phyloP scores from a whole-genome alignment of 2,888 invertebrate species.

The Drosophila subquinaria region DNA sequence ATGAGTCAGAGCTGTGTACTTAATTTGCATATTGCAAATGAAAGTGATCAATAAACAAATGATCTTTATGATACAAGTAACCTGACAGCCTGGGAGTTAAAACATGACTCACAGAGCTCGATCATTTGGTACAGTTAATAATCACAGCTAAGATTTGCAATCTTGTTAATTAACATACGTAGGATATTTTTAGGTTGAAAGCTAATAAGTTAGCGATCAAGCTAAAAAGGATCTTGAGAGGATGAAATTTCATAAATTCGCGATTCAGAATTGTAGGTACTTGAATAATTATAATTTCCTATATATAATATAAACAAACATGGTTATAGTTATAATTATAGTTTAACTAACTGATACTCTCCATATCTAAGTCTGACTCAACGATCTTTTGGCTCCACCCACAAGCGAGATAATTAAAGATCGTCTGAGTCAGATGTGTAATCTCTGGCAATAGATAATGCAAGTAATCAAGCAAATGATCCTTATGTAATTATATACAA shows the following conservation, averaged over 20 bases:
- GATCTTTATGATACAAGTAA: slow-evolving; percentile 10
- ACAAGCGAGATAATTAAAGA: slow-evolving; percentile 4
- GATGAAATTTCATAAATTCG: background rate
- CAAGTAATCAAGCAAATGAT: slow-evolving; percentile 13
- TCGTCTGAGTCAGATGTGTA: slow-evolving; percentile 8
- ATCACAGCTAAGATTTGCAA: background rate
- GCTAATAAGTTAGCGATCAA: background rate
- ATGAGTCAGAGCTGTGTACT: slow-evolving; percentile 29
- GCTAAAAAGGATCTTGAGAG: background rate
- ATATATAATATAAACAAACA: too few relatives aligned
- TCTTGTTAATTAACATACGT: background rate
- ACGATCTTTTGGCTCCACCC: background rate
- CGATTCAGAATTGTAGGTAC: background rate
- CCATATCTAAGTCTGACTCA: background rate
- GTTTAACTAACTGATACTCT: background rate
- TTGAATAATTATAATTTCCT: too few relatives aligned
- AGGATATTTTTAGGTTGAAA: background rate
- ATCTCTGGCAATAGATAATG: slow-evolving; percentile 3
- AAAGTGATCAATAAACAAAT: slow-evolving; percentile 20
- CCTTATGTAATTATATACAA: slow-evolving; percentile 16
- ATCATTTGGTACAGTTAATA: too few relatives aligned
- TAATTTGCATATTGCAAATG: slow-evolving; percentile 19
- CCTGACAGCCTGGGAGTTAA: slow-evolving; percentile 11
- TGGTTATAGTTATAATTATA: background rate
- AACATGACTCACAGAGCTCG: slow-evolving; percentile 14